phyloP scores from a whole-genome alignment of 2,797 vertebrate species.

The Amniataba percoides region DNA sequence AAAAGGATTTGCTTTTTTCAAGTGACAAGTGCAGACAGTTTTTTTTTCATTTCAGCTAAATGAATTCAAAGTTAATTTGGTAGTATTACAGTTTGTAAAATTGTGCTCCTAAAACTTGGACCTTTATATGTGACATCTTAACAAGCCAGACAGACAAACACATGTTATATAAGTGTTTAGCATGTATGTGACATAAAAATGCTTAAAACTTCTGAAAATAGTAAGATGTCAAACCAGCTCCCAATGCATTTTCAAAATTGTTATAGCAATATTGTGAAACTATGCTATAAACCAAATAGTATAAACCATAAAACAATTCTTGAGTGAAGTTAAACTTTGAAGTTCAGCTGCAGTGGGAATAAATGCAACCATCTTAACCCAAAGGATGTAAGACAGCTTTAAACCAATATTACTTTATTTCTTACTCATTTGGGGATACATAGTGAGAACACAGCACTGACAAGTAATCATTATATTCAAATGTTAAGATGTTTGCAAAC shows the following conservation, averaged over 20 bases:
- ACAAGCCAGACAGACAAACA: too few species aligned
- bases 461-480: background rate
- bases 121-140: background rate
- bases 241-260: background rate
- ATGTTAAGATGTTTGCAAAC: background rate
- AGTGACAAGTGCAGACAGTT: background rate
- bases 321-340: background rate
- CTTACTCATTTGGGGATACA: background rate
- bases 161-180: background rate
- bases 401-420: background rate
- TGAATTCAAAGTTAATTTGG: background rate
- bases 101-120: background rate
- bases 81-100: background rate
- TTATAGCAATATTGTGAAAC: background rate
- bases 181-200: background rate
- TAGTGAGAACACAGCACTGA: background rate
- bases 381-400: background rate
- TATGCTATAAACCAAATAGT: background rate
- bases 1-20: background rate
- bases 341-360: background rate
- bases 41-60: background rate
- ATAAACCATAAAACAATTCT: background rate
- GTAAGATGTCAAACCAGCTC: background rate
- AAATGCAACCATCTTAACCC: background rate
- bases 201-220: too few species aligned